These are phyloP conservation scores for Philhelius pedissequus DNA, from an alignment of 2,888 invertebrate species.

Conservation along the genomic window DNA sequence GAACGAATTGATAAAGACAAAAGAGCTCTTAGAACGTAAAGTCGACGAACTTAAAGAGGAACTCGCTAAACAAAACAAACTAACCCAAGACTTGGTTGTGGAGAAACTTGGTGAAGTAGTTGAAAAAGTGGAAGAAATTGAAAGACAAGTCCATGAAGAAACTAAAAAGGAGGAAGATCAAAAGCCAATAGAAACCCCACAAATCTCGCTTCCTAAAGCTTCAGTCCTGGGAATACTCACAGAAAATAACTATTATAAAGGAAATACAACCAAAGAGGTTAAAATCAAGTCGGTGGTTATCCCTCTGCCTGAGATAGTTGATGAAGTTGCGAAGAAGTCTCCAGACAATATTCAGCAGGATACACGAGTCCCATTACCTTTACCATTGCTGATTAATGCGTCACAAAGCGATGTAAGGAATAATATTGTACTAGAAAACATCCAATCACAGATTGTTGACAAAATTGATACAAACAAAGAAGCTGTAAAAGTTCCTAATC, in stretches of 20 bases:
- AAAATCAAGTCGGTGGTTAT: conserved; percentile 71
- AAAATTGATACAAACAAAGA: not conserved
- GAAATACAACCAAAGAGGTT: conserved; percentile 35
- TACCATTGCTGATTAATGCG: conserved; percentile 74
- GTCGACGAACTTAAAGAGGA: conserved; percentile 79
- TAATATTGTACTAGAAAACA: not conserved
- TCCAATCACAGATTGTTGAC: not conserved
- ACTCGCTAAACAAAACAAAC: conserved; percentile 77
- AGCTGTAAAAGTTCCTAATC: conserved; percentile 34
- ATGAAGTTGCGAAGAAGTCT: conserved; percentile 70
- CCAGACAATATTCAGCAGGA: conserved; percentile 41
- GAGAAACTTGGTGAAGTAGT: conserved; percentile 75
- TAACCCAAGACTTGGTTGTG: conserved; percentile 74
- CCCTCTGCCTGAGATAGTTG: conserved; percentile 75
- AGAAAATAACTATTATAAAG: conserved; percentile 69
- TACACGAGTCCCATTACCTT: conserved; percentile 73
- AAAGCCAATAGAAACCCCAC: not conserved
- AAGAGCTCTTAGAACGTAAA: conserved; percentile 75
- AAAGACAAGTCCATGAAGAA: conserved; percentile 80
- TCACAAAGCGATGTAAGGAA: conserved; percentile 70
- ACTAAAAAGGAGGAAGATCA: conserved; percentile 69
- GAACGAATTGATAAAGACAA: conserved; percentile 74
- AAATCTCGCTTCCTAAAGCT: conserved; percentile 23
- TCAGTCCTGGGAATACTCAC: conserved; percentile 73
- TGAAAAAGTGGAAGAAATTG: conserved; percentile 77